A percentile compares a stretch with the other conserved stretches of the same genome.
phyloP scores from a whole-genome alignment of 1,140 invertebrate species.

The Dendroctonus valens region DNA sequence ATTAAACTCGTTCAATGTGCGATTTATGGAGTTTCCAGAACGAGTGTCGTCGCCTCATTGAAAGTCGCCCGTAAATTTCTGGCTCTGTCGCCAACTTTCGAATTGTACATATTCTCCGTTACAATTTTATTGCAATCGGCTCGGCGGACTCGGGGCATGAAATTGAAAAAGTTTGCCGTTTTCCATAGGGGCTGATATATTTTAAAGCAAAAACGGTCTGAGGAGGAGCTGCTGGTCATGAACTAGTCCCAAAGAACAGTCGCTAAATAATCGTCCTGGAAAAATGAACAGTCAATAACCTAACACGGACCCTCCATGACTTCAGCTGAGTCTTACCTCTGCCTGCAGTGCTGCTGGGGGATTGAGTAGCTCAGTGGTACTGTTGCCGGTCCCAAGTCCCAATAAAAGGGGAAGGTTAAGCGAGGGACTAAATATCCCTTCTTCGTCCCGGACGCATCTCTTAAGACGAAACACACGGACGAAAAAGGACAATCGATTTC shows the following conservation, averaged over 20 bases:
- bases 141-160: constrained; percentile 42
- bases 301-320: no score
- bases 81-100: constrained; percentile 31
- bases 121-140: constrained; percentile 41
- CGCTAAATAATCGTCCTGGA: no score
- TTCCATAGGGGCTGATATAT: constrained; percentile 27
- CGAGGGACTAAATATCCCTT: no score
- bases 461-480: no score
- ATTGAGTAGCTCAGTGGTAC: no score
- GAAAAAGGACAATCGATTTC: no score
- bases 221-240: constrained; percentile 12
- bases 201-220: constrained; percentile 14
- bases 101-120: constrained; percentile 43
- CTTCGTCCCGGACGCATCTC: no score
- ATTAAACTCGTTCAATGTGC: constrained; percentile 44
- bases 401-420: no score
- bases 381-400: no score
- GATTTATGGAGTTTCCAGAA: constrained; percentile 42
- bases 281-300: no score
- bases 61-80: constrained; percentile 41
- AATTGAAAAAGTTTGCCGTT: constrained; percentile 47
- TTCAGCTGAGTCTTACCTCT: no score
- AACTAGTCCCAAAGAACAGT: not conserved
- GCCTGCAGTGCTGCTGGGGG: no score
- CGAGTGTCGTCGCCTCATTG: constrained; percentile 38